Percentiles rank a stretch among this genome's conserved stretches.
Conservation (phyloP, 2,797 vertebrate genomes). For the Nannoperca australis region DNA sequence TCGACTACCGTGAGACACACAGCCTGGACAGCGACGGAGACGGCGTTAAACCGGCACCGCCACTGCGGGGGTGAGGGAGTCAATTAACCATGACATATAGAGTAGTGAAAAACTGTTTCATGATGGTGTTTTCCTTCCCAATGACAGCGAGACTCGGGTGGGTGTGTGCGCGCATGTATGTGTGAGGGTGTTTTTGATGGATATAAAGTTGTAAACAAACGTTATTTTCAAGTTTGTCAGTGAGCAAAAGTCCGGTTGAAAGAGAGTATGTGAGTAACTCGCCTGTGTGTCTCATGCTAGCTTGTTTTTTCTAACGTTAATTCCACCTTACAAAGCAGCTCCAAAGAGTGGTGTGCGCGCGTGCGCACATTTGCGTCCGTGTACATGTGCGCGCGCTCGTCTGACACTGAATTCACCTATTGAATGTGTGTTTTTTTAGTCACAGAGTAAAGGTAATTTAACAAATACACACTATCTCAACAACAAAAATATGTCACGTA, state of each 20-base stretch:
- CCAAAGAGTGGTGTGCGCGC: constrained; percentile 62
- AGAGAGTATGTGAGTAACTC: constrained; percentile 7
- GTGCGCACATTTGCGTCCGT: constrained; percentile 44
- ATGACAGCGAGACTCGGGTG: constrained; percentile 69
- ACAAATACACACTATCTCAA: not conserved
- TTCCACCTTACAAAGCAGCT: constrained; percentile 57
- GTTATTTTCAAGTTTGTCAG: constrained; percentile 32
- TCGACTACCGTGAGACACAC: constrained; percentile 84
- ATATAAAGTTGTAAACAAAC: constrained; percentile 71
- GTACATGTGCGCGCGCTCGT: constrained; percentile 28
- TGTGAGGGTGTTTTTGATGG: constrained; percentile 62
- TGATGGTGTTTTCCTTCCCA: constrained; percentile 43
- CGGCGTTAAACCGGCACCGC: constrained; percentile 74
- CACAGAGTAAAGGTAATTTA: not conserved
- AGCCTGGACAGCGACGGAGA: constrained; percentile 83
- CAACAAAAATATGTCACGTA: not conserved
- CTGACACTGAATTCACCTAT: constrained; percentile 44
- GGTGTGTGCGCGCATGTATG: constrained; percentile 71
- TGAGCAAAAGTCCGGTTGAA: not conserved
- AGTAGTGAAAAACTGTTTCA: constrained; percentile 36
- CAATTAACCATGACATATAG: constrained; percentile 12
- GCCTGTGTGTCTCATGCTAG: constrained; percentile 9
- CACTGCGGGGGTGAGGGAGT: constrained; percentile 82
- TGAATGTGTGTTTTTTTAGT: constrained; percentile 19
- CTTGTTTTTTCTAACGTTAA: constrained; percentile 43